These are phyloP conservation scores for Elgonia sp. DNA, from an alignment of 2,888 invertebrate species.

Conservation along the genomic window DNA sequence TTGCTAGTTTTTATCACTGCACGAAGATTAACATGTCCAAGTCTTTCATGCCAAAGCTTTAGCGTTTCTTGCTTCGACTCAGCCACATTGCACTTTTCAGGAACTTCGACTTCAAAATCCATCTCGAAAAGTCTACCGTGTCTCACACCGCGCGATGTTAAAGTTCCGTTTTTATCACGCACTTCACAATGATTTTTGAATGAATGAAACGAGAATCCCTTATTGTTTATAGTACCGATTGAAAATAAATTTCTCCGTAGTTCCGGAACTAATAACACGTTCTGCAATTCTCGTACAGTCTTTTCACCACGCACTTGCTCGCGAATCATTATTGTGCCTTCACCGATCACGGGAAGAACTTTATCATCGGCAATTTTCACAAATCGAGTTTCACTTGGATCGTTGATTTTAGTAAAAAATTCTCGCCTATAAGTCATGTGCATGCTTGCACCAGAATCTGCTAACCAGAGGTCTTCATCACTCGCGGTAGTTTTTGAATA, in stretches of 20 bases:
- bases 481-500: constrained; percentile 38
- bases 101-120: constrained; percentile 36
- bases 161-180: constrained; percentile 26
- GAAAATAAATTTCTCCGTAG: constrained; percentile 57
- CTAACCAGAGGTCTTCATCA: constrained; percentile 18
- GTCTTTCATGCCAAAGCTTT: neutral
- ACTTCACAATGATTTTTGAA: constrained; percentile 47
- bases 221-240: constrained; percentile 36
- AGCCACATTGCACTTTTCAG: neutral
- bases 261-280: constrained; percentile 65
- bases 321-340: constrained; percentile 52
- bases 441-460: constrained; percentile 12
- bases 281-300: constrained; percentile 33
- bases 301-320: constrained; percentile 28
- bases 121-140: constrained; percentile 37
- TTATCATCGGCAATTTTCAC: constrained; percentile 62
- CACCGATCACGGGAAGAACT: constrained; percentile 30
- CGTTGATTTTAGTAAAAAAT: neutral
- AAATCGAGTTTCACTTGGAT: neutral
- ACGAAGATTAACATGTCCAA: too few species aligned
- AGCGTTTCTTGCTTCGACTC: neutral
- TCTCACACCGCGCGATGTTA: constrained; percentile 22
- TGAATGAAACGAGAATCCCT: constrained; percentile 34
- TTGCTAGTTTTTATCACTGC: too few species aligned
- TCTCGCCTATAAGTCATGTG: neutral